Evolutionary conservation across 2,797 vertebrate genomes (phyloP).

Genomic region (Spondyliosoma cantharus): DNA sequence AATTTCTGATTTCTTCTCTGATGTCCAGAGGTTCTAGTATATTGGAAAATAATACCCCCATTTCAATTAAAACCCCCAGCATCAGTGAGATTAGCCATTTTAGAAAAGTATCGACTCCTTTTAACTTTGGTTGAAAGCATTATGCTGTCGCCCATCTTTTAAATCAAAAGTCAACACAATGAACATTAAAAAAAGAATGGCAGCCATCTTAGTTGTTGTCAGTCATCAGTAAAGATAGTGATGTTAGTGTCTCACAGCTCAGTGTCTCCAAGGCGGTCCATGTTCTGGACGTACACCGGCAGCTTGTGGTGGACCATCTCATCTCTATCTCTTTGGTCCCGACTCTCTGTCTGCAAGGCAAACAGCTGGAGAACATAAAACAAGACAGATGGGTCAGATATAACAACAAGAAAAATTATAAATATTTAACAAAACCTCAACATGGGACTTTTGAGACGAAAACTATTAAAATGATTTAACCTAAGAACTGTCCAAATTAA

Average conservation of each 20-base stretch:
- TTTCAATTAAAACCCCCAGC: neutral
- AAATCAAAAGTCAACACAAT: neutral
- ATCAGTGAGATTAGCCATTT: neutral
- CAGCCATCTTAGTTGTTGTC: conserved; percentile 44
- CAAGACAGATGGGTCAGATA: neutral
- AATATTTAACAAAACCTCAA: neutral
- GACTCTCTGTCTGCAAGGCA: conserved; percentile 89
- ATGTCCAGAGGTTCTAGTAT: neutral
- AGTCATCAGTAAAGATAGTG: conserved; percentile 63
- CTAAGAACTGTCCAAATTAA: neutral
- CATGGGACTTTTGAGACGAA: neutral
- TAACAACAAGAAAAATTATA: neutral
- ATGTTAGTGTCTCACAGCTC: conserved; percentile 90
- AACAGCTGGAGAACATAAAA: conserved; percentile 87
- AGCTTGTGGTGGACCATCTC: conserved; percentile 90
- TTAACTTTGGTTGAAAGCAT: conserved; percentile 11
- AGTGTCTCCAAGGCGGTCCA: conserved; percentile 97
- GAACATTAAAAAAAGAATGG: conserved; percentile 23
- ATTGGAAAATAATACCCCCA: neutral
- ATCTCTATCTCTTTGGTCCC: conserved; percentile 85
- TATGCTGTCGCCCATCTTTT: neutral
- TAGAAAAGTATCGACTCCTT: neutral
- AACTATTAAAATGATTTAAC: neutral
- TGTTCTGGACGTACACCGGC: conserved; percentile 93
- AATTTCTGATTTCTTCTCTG: too few species aligned